Conservation (phyloP, 2,888 invertebrate genomes). For the Drosophila setosimentum region DNA sequence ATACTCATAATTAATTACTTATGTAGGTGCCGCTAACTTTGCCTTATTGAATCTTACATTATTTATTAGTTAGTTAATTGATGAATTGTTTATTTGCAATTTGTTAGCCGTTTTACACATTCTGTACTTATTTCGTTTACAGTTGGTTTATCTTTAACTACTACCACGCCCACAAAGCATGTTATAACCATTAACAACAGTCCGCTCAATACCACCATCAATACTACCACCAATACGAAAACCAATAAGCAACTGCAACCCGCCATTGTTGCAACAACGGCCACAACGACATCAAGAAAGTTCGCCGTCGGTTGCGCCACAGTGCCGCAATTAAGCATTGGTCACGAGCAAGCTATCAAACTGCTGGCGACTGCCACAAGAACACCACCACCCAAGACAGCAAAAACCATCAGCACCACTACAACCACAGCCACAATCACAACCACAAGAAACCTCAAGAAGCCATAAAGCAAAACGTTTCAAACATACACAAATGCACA, state of each 20-base stretch:
- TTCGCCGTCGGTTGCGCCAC: constrained; percentile 52
- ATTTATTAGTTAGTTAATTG: constrained; percentile 41
- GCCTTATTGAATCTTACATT: constrained; percentile 9
- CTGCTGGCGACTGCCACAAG: constrained; percentile 40
- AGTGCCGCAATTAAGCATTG: constrained; percentile 49
- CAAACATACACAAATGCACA: neutral
- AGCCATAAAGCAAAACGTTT: constrained; percentile 38
- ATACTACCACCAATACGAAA: constrained; percentile 19
- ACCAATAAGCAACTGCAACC: constrained; percentile 56
- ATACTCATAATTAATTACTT: constrained; percentile 5
- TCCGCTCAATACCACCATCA: constrained; percentile 63
- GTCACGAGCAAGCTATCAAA: constrained; percentile 26
- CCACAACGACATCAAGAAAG: constrained; percentile 60
- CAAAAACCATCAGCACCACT: constrained; percentile 40
- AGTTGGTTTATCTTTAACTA: constrained; percentile 88
- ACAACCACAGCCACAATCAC: constrained; percentile 45
- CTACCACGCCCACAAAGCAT: constrained; percentile 91
- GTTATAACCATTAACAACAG: constrained; percentile 87
- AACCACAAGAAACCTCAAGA: constrained; percentile 54
- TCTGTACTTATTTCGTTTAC: constrained; percentile 87
- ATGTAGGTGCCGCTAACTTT: constrained; percentile 6
- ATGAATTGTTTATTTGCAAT: constrained; percentile 40
- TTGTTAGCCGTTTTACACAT: constrained; percentile 61
- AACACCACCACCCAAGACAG: constrained; percentile 39
- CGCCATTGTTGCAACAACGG: constrained; percentile 50